Conservation (phyloP, 2,113 vertebrate genomes). For the Gobius niger region DNA sequence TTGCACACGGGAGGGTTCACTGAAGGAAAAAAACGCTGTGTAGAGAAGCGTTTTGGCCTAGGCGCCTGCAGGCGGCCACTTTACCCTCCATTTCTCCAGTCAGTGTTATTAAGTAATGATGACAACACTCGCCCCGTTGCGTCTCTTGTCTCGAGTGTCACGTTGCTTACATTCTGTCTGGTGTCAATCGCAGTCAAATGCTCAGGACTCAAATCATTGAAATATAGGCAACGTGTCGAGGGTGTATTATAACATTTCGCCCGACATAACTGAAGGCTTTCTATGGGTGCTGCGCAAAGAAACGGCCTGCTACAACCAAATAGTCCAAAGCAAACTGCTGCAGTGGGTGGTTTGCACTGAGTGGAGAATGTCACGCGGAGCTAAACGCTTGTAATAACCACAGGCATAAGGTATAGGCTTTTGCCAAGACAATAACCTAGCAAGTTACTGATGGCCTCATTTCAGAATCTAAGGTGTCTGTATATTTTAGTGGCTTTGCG, state of each 20-base stretch:
- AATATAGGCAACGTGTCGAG: neutral
- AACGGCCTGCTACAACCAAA: slow-evolving; percentile 46
- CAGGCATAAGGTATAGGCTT: slow-evolving; percentile 1
- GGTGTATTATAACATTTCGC: slow-evolving; percentile 2
- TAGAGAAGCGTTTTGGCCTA: slow-evolving; percentile 11
- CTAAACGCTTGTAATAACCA: slow-evolving; percentile 30
- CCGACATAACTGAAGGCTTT: slow-evolving; percentile 3
- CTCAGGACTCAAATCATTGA: slow-evolving; percentile 5
- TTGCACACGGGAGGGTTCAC: slow-evolving; percentile 21
- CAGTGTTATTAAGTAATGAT: slow-evolving; percentile 28
- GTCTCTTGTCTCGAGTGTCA: slow-evolving; percentile 17
- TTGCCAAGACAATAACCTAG: neutral
- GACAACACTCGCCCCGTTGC: slow-evolving; percentile 11
- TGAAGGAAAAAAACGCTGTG: neutral
- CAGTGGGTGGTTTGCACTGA: slow-evolving; percentile 70
- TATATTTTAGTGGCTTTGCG: slow-evolving; percentile 16
- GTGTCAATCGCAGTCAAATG: neutral
- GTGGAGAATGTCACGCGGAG: slow-evolving; percentile 52
- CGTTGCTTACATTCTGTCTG: neutral
- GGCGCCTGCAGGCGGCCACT: slow-evolving; percentile 22
- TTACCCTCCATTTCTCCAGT: slow-evolving; percentile 19
- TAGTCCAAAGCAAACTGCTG: slow-evolving; percentile 67
- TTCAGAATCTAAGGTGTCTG: neutral
- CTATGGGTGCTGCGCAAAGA: slow-evolving; percentile 48
- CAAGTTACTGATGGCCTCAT: neutral